Base-by-base conservation (phyloP, 2,113 vertebrate genomes). In the Peucedramus taeniatus region DNA sequence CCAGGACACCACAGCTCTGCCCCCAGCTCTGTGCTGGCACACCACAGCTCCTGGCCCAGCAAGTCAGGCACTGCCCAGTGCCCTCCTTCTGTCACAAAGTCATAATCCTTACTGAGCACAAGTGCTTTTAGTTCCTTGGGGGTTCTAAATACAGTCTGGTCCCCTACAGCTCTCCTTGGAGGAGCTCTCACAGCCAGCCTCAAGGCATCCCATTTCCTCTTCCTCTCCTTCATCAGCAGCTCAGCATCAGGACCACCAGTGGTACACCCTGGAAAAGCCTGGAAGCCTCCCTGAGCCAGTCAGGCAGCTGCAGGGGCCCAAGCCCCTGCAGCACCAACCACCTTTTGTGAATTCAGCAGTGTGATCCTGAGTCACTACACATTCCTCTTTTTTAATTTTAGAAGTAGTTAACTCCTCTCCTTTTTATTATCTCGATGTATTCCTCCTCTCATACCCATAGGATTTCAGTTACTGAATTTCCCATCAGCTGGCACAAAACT, bases 41-140 rank as follows among this genome's bases (percentile, higher is more conserved):
- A 30, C 15, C 71, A 47, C n/a, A 59, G 59, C 37, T 72, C 31
- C 97, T 97, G 69, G 98, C 98, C 95, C 5, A 93, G 96, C 57
- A 98, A 83, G 78, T 96, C 91, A 23, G 98, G 98, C 84, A 98
- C 82, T 8, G 97, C 91, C 78, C 59, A 22, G 92, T 98, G 98
- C 97, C 97, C 96, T 64, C 98, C 96, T 5, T 97, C 98, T 4
- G 98, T 98, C 75, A 98, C 96, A 76, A 98, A 78, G 71, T 97
- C 97, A 30, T 84, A 96, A 68, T 96, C 98, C 68, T 96, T 94
- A 79, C 93, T 97, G 63, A 98, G 94, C 11, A 84, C 98, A 97
- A 98, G 98, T 0, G 83, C 91, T 95, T 98, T 98, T 56, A 98
- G 97, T 61, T 98, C 98, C 97, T 97, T 98, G 93, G 94, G 81